These are phyloP conservation scores for Heloderma charlesbogerti DNA, from an alignment of 2,113 vertebrate genomes.

Conservation along the genomic window DNA sequence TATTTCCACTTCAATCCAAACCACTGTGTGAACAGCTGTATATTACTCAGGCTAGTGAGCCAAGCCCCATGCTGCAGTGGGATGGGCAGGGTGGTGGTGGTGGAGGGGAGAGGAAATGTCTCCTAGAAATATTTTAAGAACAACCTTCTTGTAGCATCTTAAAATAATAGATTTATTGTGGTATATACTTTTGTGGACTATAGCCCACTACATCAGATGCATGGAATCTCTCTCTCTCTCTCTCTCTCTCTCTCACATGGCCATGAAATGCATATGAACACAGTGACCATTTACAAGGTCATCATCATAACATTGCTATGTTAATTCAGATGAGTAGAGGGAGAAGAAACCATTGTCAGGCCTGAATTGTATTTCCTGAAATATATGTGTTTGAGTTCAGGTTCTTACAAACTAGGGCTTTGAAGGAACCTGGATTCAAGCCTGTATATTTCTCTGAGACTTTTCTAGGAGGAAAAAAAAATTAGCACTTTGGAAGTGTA, in stretches of 20 bases:
- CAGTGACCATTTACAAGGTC: not conserved
- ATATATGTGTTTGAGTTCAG: not conserved
- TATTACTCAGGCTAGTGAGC: not conserved
- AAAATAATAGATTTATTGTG: not conserved
- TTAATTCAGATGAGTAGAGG: not conserved
- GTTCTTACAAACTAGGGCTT: not conserved
- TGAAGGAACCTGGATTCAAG: not conserved
- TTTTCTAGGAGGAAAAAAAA: not conserved
- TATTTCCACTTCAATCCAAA: not conserved
- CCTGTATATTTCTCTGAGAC: not conserved
- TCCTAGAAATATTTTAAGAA: too few relatives aligned
- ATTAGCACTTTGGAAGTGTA: not conserved
- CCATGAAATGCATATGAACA: not conserved
- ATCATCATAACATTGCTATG: not conserved
- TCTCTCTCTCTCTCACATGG: not conserved
- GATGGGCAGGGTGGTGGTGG: too few relatives aligned
- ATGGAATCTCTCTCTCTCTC: not conserved
- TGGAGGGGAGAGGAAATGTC: too few relatives aligned
- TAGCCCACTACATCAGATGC: not conserved
- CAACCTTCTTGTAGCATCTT: not conserved
- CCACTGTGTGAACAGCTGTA: not conserved
- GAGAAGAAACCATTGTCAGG: not conserved
- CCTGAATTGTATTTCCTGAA: not conserved
- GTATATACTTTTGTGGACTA: not conserved
- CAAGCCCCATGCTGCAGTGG: not conserved